These are phyloP conservation scores for Neogobius melanostomus DNA, from an alignment of 2,113 vertebrate species.

Conservation along the genomic window DNA sequence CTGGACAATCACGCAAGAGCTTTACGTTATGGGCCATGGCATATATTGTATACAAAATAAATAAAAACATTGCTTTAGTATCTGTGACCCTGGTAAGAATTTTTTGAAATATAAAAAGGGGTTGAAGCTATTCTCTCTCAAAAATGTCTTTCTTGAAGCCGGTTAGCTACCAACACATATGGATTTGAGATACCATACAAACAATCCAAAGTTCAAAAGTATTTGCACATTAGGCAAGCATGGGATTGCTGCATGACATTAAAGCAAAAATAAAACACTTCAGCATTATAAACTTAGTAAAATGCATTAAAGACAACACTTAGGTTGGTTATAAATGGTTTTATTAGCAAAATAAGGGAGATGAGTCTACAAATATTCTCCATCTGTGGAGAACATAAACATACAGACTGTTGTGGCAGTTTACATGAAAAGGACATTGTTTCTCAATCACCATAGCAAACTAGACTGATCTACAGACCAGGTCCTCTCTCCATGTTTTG, in stretches of 20 bases:
- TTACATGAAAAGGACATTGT: slow-evolving; percentile 41
- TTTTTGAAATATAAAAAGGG: too few relatives aligned
- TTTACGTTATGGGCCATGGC: neutral
- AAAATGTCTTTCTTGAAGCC: neutral
- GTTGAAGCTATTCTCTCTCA: neutral
- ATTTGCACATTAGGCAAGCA: neutral
- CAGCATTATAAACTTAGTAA: neutral
- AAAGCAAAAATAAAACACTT: neutral
- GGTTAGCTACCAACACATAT: neutral
- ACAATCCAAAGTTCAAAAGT: neutral
- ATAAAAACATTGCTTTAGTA: slow-evolving; percentile 1
- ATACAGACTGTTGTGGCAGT: slow-evolving; percentile 74
- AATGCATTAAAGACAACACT: neutral
- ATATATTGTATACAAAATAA: neutral
- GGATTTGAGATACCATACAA: neutral
- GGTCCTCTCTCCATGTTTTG: neutral
- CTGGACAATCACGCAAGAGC: neutral
- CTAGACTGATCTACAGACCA: slow-evolving; percentile 42
- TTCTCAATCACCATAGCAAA: slow-evolving; percentile 31
- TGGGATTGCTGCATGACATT: slow-evolving; percentile 6
- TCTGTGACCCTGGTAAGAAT: too few relatives aligned
- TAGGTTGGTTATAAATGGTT: slow-evolving; percentile 68
- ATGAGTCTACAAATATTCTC: slow-evolving; percentile 80
- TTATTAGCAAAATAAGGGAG: slow-evolving; percentile 85
- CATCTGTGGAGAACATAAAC: slow-evolving; percentile 58